These are phyloP conservation scores for Aricia artaxerxes DNA, from an alignment of 2,888 invertebrate species.

Conservation along the genomic window DNA sequence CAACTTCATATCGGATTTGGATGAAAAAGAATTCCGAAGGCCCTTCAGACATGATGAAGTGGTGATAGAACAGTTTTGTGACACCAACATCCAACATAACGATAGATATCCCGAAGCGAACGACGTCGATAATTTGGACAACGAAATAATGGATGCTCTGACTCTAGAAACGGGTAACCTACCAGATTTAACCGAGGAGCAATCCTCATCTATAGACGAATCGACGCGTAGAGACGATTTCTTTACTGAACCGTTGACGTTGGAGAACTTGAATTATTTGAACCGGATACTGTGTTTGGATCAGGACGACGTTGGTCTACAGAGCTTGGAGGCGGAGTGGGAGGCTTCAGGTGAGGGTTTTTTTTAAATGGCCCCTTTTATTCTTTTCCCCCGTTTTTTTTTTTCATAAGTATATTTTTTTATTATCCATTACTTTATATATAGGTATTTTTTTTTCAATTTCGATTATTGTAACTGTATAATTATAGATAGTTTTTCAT, in stretches of 20 bases:
- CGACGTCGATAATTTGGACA: constrained; percentile 65
- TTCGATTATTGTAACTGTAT: too few species aligned
- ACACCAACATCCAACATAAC: constrained; percentile 71
- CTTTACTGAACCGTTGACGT: constrained; percentile 54
- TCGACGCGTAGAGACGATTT: constrained; percentile 65
- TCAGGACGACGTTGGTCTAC: constrained; percentile 53
- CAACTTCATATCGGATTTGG: constrained; percentile 47
- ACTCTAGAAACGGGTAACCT: constrained; percentile 64
- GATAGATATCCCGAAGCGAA: constrained; percentile 68
- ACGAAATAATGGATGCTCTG: constrained; percentile 65
- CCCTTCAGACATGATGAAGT: constrained; percentile 43
- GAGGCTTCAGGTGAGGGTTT: constrained; percentile 58
- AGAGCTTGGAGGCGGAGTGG: constrained; percentile 61
- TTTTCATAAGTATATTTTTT: too few species aligned
- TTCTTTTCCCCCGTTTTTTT: too few species aligned
- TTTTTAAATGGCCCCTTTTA: not conserved
- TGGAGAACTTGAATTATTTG: constrained; percentile 62
- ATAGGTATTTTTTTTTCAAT: too few species aligned
- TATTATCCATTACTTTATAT: too few species aligned
- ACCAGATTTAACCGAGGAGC: constrained; percentile 68
- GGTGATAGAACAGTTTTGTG: constrained; percentile 51
- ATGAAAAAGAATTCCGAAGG: constrained; percentile 45
- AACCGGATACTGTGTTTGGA: constrained; percentile 58
- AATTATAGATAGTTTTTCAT: too few species aligned
- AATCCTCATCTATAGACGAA: constrained; percentile 65